A percentile compares a stretch with the other conserved stretches of the same genome.
Conservation (phyloP, 2,113 vertebrate genomes). For the Oreotragus oreotragus region DNA sequence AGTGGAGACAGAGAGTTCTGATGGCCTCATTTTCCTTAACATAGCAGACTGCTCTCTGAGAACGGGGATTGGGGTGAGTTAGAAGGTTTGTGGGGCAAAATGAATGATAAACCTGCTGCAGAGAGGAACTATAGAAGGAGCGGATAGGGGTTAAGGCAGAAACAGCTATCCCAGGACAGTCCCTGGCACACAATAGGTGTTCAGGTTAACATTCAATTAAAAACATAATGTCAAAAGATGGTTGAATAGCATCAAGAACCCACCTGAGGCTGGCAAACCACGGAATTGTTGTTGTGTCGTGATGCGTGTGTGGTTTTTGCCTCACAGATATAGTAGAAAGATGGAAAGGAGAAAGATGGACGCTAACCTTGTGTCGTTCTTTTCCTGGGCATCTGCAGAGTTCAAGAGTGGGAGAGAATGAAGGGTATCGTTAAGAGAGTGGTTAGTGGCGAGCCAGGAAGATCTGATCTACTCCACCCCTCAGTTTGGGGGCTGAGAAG, state of each 20-base stretch:
- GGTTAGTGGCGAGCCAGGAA: background rate
- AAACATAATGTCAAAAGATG: background rate
- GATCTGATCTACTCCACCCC: background rate
- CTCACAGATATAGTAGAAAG: background rate
- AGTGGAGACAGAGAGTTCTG: background rate
- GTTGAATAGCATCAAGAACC: background rate
- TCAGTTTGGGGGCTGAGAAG: background rate
- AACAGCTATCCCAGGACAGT: background rate
- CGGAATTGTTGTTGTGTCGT: background rate
- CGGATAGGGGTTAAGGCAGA: background rate
- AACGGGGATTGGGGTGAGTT: fast-evolving
- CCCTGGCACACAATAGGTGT: background rate
- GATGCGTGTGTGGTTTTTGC: fast-evolving
- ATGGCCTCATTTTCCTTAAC: fast-evolving
- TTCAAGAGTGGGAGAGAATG: background rate
- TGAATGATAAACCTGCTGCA: background rate
- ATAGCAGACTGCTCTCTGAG: fast-evolving
- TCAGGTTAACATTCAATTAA: background rate
- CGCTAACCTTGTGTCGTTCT: background rate
- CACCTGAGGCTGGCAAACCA: background rate
- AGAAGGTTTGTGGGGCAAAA: background rate
- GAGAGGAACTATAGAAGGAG: background rate
- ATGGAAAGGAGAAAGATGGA: background rate
- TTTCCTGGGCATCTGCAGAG: background rate
- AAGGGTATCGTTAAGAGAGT: background rate